Evolutionary conservation across 30 jellyfish, hydroid and myxozoan genomes (phyloP).

Genomic region (Chironex yamaguchii): DNA sequence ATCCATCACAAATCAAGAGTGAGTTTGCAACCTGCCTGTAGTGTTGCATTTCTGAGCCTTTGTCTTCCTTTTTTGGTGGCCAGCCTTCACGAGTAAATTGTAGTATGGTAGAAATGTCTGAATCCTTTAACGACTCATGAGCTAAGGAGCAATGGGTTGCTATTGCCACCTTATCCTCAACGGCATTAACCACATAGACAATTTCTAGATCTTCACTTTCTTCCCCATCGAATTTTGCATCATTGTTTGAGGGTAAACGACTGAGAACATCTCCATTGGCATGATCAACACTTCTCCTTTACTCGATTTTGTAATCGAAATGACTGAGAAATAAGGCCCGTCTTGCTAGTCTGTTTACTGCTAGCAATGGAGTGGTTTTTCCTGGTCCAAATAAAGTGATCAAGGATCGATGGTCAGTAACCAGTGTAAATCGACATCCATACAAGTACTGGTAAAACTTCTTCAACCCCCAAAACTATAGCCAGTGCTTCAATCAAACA

Average conservation of each 20-base stretch:
- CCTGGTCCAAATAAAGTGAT: too few relatives aligned
- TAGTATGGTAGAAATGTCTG: not conserved
- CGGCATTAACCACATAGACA: not conserved
- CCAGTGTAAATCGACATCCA: too few relatives aligned
- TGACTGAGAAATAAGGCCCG: not conserved
- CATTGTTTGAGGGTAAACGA: too few relatives aligned
- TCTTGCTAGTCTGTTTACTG: not conserved
- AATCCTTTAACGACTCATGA: not conserved
- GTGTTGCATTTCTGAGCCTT: not conserved
- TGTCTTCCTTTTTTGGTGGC: not conserved
- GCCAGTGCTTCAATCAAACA: too few relatives aligned
- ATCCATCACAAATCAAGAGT: not conserved
- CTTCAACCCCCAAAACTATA: too few relatives aligned
- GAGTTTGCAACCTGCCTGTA: not conserved
- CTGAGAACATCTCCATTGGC: too few relatives aligned
- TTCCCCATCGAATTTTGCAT: not conserved
- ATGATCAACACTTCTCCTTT: not conserved
- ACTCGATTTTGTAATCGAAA: not conserved
- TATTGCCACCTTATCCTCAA: not conserved
- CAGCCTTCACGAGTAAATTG: not conserved
- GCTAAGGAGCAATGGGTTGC: not conserved
- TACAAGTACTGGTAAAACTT: too few relatives aligned
- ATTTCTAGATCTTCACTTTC: not conserved
- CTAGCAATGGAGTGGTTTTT: not conserved
- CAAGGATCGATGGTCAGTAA: too few relatives aligned